Base-by-base conservation (phyloP, 2,113 vertebrate species). In the Mormyrus lacerda region DNA sequence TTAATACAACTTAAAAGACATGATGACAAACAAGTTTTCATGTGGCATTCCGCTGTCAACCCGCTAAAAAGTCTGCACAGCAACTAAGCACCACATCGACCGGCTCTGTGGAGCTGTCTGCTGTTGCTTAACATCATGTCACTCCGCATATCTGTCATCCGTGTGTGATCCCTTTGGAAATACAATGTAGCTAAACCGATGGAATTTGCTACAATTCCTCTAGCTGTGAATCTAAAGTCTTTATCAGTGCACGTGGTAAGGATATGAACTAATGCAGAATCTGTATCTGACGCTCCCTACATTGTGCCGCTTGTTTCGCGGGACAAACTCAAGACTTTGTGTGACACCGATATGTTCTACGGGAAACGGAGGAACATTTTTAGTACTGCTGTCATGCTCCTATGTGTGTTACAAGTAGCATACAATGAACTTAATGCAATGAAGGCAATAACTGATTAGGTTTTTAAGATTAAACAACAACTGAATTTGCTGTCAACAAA, bases 1-100 rank as follows among this genome's bases (percentile, higher is more conserved):
- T 87, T 35, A 39, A 87, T 87, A 39, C 8, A 87, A 53, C 85
- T 53, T 87, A 31, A 87, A 87, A 87, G 85, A n/a, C 7, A 13
- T 15, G 1, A 27, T 39, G 50, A 53, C 27, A 87, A 53, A 87
- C 47, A 87, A 19, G 87, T 17, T 61, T n/a, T n/a, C 17, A 44
- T 44, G 55, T 87, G 87, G 50, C 48, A 87, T 61, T 65, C 42
- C 21, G 53, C 35, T 65, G 55, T 87, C 51, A 42, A 11, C 55
- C 39, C 7, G 17, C 53, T 87, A 61, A 44, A 48, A 51, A 58
- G 24, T 87, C 35, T 31, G 27, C 48, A 51, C 1, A 1, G n/a
- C 48, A 86, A 31, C 45, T 35, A 86, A 35, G n/a, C 13, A 31
- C 55, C 11, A 19, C 61, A 45, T 39, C 58, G 61, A 39, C 7